phyloP scores from a whole-genome alignment of 2,888 invertebrate species.

The Quadroppia sp. region DNA sequence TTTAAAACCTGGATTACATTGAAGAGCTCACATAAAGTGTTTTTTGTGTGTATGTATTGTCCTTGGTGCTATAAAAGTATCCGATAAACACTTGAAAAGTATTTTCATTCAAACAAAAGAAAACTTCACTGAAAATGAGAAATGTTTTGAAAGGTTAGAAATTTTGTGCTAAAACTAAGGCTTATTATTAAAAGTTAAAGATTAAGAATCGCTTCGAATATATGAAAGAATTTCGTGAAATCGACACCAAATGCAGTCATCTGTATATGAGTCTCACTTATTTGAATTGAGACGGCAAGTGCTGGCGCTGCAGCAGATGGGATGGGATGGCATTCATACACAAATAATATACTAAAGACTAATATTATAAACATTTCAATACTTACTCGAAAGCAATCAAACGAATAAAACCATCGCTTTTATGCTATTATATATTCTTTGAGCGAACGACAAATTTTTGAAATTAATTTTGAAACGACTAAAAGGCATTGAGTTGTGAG shows the following conservation, averaged over 20 bases:
- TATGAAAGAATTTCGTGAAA: not conserved
- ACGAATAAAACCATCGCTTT: not conserved
- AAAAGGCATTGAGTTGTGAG: not conserved
- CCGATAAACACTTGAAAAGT: no score
- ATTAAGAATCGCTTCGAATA: not conserved
- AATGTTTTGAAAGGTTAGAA: no score
- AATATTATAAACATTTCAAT: not conserved
- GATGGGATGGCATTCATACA: not conserved
- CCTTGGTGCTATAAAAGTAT: no score
- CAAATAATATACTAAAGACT: conserved; percentile 18
- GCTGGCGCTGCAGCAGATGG: not conserved
- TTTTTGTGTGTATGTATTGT: no score
- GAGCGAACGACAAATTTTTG: not conserved
- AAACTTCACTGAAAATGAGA: no score
- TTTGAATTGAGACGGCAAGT: not conserved
- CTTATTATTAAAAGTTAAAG: not conserved
- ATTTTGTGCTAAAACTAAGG: no score
- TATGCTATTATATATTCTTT: not conserved
- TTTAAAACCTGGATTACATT: no score
- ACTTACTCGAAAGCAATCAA: not conserved
- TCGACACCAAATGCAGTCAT: conserved; percentile 1
- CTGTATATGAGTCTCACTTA: not conserved
- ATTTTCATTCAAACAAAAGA: no score
- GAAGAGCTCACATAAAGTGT: no score
- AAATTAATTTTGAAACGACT: not conserved